Evolutionary conservation across 2,797 vertebrate species (phyloP), one percentile per base, ranked within the genome.

Genomic region (Anolis apletophallus): DNA sequence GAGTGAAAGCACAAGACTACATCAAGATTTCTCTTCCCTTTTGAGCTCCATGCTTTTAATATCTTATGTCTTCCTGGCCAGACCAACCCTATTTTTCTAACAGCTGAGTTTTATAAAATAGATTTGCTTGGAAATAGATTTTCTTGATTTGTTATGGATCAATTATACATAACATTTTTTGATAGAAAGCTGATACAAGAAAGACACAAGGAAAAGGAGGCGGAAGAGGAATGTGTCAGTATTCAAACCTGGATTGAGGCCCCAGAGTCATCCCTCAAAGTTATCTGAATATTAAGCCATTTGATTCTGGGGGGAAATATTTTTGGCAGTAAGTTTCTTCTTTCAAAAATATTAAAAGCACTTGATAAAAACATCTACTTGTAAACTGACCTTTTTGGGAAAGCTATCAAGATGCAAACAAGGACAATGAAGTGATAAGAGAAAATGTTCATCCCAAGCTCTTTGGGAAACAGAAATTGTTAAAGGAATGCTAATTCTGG

Each of bases 1-100:
- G 86, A 89, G 79, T 83, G 72, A 92, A 89, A 93, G 88, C 1
- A 80, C 21, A 74, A 75, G 54, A 86, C 80, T 81, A 9, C 11
- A 84, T 80, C 84, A 84, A 84, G 81, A 0, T 12, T 32, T 83
- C 87, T 87, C 16, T 81, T 72, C 36, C n/a, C 26, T 91, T 21
- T n/a, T 54, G 52, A 77, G 81, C 12, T 11, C 6, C 32, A 79
- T 36, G 36, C 21, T 74, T 64, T 81, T 23, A 32, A 67, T 23
- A 50, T 26, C 14, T 32, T 55, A 13, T 26, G 1, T n/a, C 61
- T 46, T 11, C 17, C 7, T 77, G 52, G 32, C 54, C 17, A 50
- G 46, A n/a, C 26, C 26, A 67, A 50, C 14, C 26, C 21, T 36
- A 26, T 64, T 64, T 69, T 69, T 40, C 55, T 52, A 80, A 75